Base-by-base conservation (phyloP, 2,888 invertebrate genomes). In the Eubasilissa splendida region DNA sequence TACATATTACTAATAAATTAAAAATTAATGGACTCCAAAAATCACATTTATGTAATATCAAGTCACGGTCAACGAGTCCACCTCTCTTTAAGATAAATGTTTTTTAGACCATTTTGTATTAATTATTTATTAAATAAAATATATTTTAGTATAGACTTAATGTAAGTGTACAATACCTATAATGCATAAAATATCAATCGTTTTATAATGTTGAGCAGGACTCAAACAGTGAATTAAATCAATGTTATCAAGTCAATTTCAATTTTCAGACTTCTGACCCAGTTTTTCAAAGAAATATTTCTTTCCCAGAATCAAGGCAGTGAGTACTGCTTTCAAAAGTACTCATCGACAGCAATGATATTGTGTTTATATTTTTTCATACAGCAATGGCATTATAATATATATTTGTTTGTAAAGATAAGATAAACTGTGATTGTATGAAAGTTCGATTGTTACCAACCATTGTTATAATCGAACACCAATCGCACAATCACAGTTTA, bases 71-170 rank as follows among this genome's bases (percentile, higher is more conserved):
- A 63, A 33, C 31, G 63, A 33, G 42, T 63, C 33, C 63, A 63
- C 63, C 31, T 31, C 50, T 50, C 42, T 50, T 12, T 50, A 42
- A 68, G 50, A 68, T 8, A 42, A 9, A 52, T 68, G 68, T 68
- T 14, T 68, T 58, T 68, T 68, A 68, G 68, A 68, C 14, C 68
- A 68, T 68, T 68, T 68, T 68, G 50, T 52, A 66, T n/a, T 50
- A 68, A 8, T 42, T 58, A 58, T 58, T 9, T 50, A 68, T 50
- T 14, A 50, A 50, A 68, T 68, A 50, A 11, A 68, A 50, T 66
- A 42, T 66, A 66, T 42, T 50, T 68, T 68, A 68, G 50, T 50
- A 68, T 52, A 68, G 42, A 50, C 14, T 68, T 68, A 22, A 63
- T 4, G 52, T 68, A 68, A 52, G 42, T 68, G n/a, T 50, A n/a